Percentiles rank a stretch among this genome's conserved stretches.
Evolutionary conservation across 2,113 vertebrate genomes (phyloP).

Genomic region (Tonatia bakeri): DNA sequence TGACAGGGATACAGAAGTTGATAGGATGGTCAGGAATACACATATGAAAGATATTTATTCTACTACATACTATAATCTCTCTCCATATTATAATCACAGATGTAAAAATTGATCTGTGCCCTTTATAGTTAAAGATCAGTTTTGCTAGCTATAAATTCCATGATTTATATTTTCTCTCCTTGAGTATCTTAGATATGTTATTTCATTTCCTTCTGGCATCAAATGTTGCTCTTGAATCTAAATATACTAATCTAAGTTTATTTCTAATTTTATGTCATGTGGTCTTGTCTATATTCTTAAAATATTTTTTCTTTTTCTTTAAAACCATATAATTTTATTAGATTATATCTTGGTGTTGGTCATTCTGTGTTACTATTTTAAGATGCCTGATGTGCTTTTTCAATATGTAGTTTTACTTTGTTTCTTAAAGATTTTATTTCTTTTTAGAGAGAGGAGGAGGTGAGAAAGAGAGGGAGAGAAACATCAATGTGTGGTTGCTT

Average conservation of each 20-base stretch:
- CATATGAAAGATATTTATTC: background rate
- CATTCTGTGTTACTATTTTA: background rate
- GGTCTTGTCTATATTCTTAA: background rate
- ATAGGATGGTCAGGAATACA: background rate
- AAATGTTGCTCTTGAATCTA: background rate
- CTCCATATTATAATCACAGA: too few relatives aligned
- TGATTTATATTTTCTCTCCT: background rate
- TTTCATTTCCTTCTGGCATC: background rate
- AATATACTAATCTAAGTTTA: background rate
- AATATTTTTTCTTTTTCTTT: background rate
- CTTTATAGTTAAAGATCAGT: background rate
- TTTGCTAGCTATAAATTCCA: background rate
- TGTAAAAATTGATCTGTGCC: background rate
- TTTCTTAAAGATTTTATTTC: too few relatives aligned
- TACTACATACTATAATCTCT: background rate
- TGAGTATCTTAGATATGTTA: background rate
- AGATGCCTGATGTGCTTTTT: background rate
- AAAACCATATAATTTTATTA: background rate
- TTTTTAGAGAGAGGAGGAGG: too few relatives aligned
- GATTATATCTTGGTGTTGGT: background rate
- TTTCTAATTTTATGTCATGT: background rate
- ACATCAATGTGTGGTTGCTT: too few relatives aligned
- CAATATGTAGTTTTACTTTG: background rate
- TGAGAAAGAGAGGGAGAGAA: too few relatives aligned
- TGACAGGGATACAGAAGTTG: background rate